Evolutionary conservation across 2,797 vertebrate genomes (phyloP).

Genomic region (Tapera naevia): DNA sequence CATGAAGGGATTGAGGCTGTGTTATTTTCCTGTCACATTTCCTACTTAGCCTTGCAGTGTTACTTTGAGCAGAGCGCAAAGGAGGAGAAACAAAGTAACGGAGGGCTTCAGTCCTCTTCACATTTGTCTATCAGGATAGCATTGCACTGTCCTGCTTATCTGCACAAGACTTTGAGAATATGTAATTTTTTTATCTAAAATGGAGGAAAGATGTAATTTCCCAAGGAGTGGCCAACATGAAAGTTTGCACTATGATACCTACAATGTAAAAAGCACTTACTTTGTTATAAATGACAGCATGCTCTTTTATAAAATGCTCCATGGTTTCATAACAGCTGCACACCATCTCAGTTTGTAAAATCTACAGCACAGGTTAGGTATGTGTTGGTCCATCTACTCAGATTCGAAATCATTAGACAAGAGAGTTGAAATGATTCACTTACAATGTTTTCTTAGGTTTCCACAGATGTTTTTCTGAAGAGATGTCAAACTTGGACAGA

Average conservation of each 20-base stretch:
- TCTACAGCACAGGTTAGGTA: background rate
- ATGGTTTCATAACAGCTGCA: background rate
- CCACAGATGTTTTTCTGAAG: background rate
- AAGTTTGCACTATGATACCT: background rate
- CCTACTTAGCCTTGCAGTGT: accelerated
- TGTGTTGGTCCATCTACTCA: background rate
- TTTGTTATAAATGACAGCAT: background rate
- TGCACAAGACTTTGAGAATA: background rate
- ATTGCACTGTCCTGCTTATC: background rate
- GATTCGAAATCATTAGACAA: background rate
- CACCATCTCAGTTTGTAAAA: background rate
- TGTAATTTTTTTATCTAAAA: background rate
- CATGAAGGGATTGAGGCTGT: background rate
- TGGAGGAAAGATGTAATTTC: background rate
- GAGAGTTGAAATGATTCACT: background rate
- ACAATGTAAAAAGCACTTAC: background rate
- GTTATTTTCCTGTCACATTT: background rate
- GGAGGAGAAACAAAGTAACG: background rate
- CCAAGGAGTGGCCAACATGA: background rate
- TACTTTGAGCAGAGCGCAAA: background rate
- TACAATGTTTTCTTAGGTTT: background rate
- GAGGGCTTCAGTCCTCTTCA: background rate
- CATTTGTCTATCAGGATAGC: background rate
- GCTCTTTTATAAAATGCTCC: background rate
- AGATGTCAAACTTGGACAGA: background rate